Evolutionary conservation across 2,113 vertebrate genomes (phyloP), one percentile per base, ranked within the genome.

Genomic region (Cynopterus brachyotis): DNA sequence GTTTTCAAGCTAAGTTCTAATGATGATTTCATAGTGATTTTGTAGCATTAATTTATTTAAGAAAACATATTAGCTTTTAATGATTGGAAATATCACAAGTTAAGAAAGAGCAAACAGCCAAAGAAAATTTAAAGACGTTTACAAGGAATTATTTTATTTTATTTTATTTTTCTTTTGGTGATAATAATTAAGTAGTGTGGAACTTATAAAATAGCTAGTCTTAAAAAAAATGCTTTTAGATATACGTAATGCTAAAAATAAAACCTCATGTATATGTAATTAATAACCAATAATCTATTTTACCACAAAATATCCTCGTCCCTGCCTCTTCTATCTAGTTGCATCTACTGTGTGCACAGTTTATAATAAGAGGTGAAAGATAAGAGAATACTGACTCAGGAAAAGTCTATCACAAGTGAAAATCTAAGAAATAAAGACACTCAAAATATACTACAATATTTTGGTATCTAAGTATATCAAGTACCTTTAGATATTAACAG

Each of bases 1-100:
- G 89, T 98, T 98, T 98, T 96, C 90, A 96, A 97, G 79, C 91
- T 95, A 97, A 96, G 53, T 94, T 97, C 35, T 88, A 97, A 96
- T 87, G 75, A 94, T 95, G 69, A 87, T 97, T 97, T 98, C 95
- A 94, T 90, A 97, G 45, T 95, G 70, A 98, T 96, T 96, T 97
- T 95, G 22, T 93, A 86, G 67, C 84, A 97, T 96, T 97, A 94
- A 96, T 96, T 97, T 97, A 80, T 73, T 97, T 97, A 95, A 96
- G n/a, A 76, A 97, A 97, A 95, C 40, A 24, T 79, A 89, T 50
- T 93, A 95, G 17, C 53, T 96, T 98, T 98, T 97, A 98, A 96
- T 76, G 96, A 94, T 95, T 84, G 76, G 89, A 97, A 97, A 97
- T 83, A 67, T 94, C 75, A 89, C 72, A 96, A 96, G 84, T 78